Evolutionary conservation across 2,797 vertebrate species (phyloP), one percentile per base, ranked within the genome.

Genomic region (Aphelocoma californica): DNA sequence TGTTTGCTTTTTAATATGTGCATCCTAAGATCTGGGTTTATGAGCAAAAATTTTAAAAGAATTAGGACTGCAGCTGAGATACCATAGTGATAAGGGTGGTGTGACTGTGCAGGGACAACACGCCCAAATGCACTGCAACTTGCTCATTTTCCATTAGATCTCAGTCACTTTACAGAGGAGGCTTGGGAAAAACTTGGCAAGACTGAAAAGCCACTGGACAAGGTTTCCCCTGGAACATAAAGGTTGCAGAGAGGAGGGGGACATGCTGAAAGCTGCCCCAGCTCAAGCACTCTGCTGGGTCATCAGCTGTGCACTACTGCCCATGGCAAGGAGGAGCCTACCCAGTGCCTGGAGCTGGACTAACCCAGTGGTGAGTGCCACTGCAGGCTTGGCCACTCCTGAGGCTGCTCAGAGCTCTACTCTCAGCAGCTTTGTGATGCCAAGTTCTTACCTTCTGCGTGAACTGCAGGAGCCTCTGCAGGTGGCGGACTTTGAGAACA

Each of bases 381-480:
- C 62, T 66, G 45, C 18, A 42, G 38, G 51, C 78, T 62, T 56
- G 62, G 57, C 40, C 40, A 12, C 32, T 66, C 38, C 36, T 56
- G 61, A 38, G 36, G n/a, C 25, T 3, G 4, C 20, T 18, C 24
- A 42, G 12, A 50, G 9, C 26, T 88, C 36, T 3, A 0, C 16
- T 62, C 17, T 50, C 32, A 20, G 18, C 38, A 70, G 20, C 14
- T 57, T 8, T 77, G 64, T 47, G 44, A 72, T 72, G 48, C 31
- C 38, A 62, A 42, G 7, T 18, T 38, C 32, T 29, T 8, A 17
- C 14, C 19, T 44, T 53, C 56, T 31, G 24, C 0, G 0, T 15
- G 45, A 57, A 18, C 26, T 42, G 24, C 21, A 53, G 44, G 64
- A 77, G 7, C 9, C 32, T 82, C 12, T 38, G 38, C 51, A 50